Conservation (phyloP, 2,113 vertebrate species). For the Vimba vimba region DNA sequence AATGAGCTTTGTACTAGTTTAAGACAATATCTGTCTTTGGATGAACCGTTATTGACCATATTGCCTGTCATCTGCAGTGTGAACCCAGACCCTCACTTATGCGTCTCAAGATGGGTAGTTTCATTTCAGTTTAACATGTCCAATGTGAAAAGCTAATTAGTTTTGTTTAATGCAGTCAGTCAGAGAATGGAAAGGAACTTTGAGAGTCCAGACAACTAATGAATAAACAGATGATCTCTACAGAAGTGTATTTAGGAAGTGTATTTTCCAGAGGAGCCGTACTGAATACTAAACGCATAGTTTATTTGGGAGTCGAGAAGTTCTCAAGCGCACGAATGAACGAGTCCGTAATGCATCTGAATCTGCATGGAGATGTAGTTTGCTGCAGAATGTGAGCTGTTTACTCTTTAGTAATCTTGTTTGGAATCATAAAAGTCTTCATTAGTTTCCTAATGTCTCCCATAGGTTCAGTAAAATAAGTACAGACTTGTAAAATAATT, state of each 20-base stretch:
- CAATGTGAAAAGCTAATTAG: constrained; percentile 6
- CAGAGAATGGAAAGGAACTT: not conserved
- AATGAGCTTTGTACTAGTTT: not conserved
- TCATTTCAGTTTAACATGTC: constrained; percentile 7
- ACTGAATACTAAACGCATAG: not conserved
- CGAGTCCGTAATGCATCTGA: not conserved
- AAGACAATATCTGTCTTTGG: too few relatives aligned
- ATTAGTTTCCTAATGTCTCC: not conserved
- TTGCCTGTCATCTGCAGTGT: not conserved
- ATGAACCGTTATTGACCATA: not conserved
- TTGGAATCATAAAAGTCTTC: constrained; percentile 19
- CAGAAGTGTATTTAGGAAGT: constrained; percentile 4
- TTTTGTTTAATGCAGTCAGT: constrained; percentile 5
- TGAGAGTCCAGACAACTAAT: not conserved
- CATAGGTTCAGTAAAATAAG: not conserved
- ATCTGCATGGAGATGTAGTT: not conserved
- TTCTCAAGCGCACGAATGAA: not conserved
- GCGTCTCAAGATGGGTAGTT: not conserved
- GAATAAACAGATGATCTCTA: constrained; percentile 4
- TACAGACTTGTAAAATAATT: not conserved
- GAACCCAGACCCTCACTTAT: not conserved
- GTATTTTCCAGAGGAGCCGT: not conserved
- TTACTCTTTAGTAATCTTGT: constrained; percentile 1
- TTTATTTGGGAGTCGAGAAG: not conserved
- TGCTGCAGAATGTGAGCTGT: not conserved